Conservation (phyloP, 1,140 invertebrate genomes). For the Dufourea novaeangliae region DNA sequence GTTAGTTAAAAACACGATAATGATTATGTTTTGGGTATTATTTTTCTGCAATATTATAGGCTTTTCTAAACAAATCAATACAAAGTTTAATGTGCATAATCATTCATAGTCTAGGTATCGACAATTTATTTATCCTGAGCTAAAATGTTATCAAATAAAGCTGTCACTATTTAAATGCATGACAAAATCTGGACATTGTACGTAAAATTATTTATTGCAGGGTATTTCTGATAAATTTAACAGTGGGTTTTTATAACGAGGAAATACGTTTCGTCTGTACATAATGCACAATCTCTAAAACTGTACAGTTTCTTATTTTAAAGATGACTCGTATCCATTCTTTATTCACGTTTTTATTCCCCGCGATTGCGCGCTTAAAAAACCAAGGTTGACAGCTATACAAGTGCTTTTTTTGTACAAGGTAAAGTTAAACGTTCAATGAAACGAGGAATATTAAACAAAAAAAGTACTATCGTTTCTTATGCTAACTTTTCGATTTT, state of each 20-base stretch:
- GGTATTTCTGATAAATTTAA: no score
- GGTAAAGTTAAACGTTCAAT: not conserved
- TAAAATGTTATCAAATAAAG: no score
- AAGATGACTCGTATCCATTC: not conserved
- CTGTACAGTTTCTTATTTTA: not conserved
- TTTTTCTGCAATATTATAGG: no score
- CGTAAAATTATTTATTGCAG: no score
- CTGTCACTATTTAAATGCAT: no score
- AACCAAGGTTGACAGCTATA: not conserved
- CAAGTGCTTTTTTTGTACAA: not conserved
- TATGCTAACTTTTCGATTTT: not conserved
- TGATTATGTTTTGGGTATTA: no score
- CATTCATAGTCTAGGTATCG: no score
- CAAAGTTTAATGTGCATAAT: no score
- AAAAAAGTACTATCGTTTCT: not conserved
- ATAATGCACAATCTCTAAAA: not conserved
- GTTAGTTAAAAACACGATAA: no score
- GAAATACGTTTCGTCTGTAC: not conserved
- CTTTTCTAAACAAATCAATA: no score
- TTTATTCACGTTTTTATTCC: not conserved
- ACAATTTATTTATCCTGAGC: no score
- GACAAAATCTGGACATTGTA: no score
- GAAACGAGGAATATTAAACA: not conserved
- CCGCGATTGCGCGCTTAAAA: not conserved
- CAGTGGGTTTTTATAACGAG: not conserved